A percentile compares a stretch with the other conserved stretches of the same genome.
Evolutionary conservation across 2,888 invertebrate genomes (phyloP).

Genomic region (Drosophila kuntzei): DNA sequence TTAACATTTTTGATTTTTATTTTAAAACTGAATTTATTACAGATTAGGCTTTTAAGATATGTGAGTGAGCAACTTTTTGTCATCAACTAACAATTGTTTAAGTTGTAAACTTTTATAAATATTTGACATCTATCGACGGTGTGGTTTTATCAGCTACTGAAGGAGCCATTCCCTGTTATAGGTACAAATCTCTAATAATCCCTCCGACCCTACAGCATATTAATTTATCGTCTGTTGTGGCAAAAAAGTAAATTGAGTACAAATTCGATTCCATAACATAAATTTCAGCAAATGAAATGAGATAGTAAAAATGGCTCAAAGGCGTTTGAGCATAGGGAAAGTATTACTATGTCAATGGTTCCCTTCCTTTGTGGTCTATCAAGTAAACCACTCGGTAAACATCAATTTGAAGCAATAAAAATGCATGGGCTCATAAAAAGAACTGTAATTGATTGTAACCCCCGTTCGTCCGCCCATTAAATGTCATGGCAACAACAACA

Average conservation of each 20-base stretch:
- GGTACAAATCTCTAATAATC: neutral
- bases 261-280: neutral
- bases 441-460: constrained; percentile 36
- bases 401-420: constrained; percentile 36
- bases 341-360: constrained; percentile 8
- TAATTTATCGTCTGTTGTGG: constrained; percentile 13
- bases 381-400: constrained; percentile 11
- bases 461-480: constrained; percentile 17
- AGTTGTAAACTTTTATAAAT: too few species aligned
- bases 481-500: constrained; percentile 47
- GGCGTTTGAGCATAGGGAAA: constrained; percentile 1
- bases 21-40: too few species aligned
- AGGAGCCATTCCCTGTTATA: neutral
- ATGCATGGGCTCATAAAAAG: constrained; percentile 24
- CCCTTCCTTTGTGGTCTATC: neutral
- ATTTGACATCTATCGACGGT: too few species aligned
- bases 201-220: neutral
- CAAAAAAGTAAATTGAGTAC: constrained; percentile 5
- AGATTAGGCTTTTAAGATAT: too few species aligned
- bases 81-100: too few species aligned
- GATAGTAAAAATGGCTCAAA: constrained; percentile 11
- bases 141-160: neutral
- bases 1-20: too few species aligned
- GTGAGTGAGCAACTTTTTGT: too few species aligned
- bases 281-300: neutral